Percentiles rank a stretch among this genome's conserved stretches.
Evolutionary conservation across 2,797 vertebrate species (phyloP).

Genomic region (Dendrocincla fuliginosa): DNA sequence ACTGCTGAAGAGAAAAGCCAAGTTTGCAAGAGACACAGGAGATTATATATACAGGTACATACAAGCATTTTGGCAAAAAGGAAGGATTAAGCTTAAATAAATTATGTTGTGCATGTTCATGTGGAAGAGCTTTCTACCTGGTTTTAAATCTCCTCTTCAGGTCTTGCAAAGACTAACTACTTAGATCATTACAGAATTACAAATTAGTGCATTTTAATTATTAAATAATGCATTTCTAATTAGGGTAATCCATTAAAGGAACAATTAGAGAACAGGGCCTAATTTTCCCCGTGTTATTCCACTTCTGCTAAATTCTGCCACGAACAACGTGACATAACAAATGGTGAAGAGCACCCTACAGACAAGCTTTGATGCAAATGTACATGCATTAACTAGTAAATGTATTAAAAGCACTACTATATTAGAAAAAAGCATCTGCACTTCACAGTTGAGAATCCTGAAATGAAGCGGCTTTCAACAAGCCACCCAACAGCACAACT

Average conservation of each 20-base stretch:
- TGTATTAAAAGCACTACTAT: background rate
- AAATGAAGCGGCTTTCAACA: background rate
- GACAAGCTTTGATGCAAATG: background rate
- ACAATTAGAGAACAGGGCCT: conserved; percentile 4
- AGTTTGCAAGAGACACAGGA: background rate
- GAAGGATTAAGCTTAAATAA: background rate
- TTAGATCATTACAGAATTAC: conserved; percentile 18
- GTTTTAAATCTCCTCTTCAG: background rate
- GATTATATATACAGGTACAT: background rate
- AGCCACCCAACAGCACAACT: background rate
- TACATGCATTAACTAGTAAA: background rate
- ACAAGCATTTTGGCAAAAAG: background rate
- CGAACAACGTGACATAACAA: background rate
- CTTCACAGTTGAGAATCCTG: background rate
- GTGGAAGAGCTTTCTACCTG: background rate
- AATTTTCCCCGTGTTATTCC: background rate
- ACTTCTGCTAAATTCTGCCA: background rate
- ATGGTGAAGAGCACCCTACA: background rate
- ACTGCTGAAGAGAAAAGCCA: background rate
- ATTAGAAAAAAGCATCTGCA: background rate
- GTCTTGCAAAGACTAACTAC: background rate
- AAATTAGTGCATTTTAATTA: conserved; percentile 38
- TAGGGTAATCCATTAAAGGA: conserved; percentile 43
- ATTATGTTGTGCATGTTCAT: rapidly evolving
- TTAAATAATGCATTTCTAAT: conserved; percentile 49